Evolutionary conservation across 2,113 vertebrate genomes (phyloP).

Genomic region (Pseudois nayaur): DNA sequence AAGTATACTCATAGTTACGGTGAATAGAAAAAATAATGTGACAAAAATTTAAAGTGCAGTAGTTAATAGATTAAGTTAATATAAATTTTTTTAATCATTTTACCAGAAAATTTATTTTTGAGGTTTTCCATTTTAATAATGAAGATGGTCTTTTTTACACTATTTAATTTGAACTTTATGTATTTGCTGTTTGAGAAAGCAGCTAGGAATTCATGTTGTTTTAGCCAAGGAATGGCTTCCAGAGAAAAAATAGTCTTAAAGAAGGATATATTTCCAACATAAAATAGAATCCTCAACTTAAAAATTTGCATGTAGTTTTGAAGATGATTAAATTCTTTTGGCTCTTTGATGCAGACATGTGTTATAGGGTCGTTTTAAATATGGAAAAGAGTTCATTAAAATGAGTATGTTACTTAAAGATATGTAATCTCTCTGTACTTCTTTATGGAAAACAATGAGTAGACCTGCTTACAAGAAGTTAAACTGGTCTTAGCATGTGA

Average conservation of each 20-base stretch:
- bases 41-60: neutral
- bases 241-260: conserved; percentile 24
- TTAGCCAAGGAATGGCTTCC: neutral
- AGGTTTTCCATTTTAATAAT: conserved; percentile 30
- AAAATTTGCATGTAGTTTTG: conserved; percentile 14
- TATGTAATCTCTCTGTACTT: neutral
- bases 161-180: conserved; percentile 42
- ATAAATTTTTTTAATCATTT: neutral
- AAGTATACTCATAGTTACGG: neutral
- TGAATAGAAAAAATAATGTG: neutral
- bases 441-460: neutral
- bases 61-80: neutral
- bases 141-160: neutral
- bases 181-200: conserved; percentile 23
- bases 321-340: conserved; percentile 31
- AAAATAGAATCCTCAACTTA: conserved; percentile 4
- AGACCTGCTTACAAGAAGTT: neutral
- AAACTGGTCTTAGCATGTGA: neutral
- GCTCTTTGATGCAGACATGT: neutral
- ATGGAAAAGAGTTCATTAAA: neutral
- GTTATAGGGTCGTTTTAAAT: conserved; percentile 10
- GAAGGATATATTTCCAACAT: conserved; percentile 6
- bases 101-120: neutral
- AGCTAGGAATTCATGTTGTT: conserved; percentile 1
- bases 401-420: neutral